phyloP scores from a whole-genome alignment of 2,797 vertebrate species.

The Calcarius lapponicus region DNA sequence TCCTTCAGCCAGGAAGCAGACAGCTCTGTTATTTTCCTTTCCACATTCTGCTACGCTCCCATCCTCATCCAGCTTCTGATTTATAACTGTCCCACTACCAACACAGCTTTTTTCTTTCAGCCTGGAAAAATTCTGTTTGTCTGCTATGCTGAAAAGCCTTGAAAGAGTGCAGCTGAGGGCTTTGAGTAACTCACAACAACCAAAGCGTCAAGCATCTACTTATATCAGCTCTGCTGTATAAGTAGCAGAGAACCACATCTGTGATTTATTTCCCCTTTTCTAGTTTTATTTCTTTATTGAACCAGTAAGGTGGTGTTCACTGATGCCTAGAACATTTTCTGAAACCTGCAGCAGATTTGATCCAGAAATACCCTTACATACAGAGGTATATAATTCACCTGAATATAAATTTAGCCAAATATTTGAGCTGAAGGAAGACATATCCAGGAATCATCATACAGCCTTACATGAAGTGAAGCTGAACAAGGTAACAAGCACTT shows the following conservation, averaged over 20 bases:
- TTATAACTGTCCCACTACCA: background rate
- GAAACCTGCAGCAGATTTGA: background rate
- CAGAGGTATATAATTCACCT: background rate
- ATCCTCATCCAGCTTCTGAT: background rate
- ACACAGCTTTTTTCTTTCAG: background rate
- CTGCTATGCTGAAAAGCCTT: background rate
- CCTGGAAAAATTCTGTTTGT: background rate
- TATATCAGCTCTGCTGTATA: background rate
- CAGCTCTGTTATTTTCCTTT: background rate
- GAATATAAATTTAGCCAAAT: background rate
- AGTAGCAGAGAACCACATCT: background rate
- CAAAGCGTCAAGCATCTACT: background rate
- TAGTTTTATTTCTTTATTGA: background rate
- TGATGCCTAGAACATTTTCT: background rate
- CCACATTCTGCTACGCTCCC: background rate
- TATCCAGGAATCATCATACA: background rate
- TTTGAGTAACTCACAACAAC: background rate
- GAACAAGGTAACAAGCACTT: background rate
- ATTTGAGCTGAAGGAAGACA: background rate
- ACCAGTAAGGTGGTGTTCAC: background rate
- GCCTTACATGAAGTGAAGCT: background rate
- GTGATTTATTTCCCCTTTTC: background rate
- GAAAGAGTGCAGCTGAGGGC: background rate
- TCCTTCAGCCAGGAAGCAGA: background rate
- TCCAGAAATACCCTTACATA: background rate